Base-by-base conservation (phyloP, 2,888 invertebrate genomes). In the Scrobipalpa atriplicella region DNA sequence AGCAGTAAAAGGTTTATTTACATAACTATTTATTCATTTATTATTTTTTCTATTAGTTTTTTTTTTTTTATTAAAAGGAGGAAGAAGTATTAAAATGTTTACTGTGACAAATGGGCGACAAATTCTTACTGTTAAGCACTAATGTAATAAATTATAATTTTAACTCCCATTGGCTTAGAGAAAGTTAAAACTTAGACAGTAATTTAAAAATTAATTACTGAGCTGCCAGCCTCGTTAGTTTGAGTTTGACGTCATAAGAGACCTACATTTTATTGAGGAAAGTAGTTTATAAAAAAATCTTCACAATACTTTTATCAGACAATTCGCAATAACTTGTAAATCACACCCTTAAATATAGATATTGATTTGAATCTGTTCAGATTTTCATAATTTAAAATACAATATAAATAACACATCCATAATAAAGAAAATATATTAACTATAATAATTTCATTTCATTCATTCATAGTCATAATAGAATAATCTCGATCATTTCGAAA, bases 401-500 rank as follows among this genome's bases (percentile, higher is more conserved):
- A 29, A 29, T 36, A 56, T 29, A 36, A 29, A 52, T 52, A 21
- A 52, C 21, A 9, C 21, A 19, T 52, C 51, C 16, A 8, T n/a
- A 51, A 36, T 36, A n/a, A 56, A 56, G n/a, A 36, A 19, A 29
- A 21, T 19, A 19, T 56, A 56, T n/a, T 56, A 56, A 36, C 36
- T 29, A 29, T 10, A 61, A 9, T 61, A 39, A 61, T 61, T 61
- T 19, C 61, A 61, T 41, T 58, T 39, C 41, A 61, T 58, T 39
- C 41, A 61, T 61, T 19, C 61, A 39, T 39, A 56, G 18, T 56
- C 36, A 56, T n/a, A 62, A 52, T n/a, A n/a, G n/a, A 16, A 52
- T 62, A 66, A 66, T 66, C 66, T 66, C 64, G 63, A 63, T 63
- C 36, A 36, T n/a, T 51, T 56, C 38, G 52, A 51, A 51, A 62